Evolutionary conservation across 2,797 vertebrate species (phyloP).

Genomic region (Gadopsis marmoratus): DNA sequence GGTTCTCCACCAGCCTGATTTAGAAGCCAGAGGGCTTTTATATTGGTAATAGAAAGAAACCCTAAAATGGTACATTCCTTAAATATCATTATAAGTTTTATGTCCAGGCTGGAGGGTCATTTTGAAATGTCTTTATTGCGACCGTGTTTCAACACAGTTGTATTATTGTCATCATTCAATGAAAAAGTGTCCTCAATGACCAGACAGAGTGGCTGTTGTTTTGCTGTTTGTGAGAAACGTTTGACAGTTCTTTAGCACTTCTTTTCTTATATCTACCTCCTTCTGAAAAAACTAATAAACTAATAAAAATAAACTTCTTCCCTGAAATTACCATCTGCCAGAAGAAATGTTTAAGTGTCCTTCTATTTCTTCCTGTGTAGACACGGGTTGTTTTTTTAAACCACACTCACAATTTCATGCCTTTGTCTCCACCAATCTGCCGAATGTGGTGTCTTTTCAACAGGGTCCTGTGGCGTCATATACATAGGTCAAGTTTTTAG

Average conservation of each 20-base stretch:
- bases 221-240: background rate
- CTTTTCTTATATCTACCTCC: background rate
- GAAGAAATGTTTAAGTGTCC: background rate
- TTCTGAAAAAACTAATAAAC: background rate
- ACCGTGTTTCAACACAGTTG: background rate
- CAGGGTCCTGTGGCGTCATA: background rate
- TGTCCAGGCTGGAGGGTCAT: background rate
- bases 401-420: background rate
- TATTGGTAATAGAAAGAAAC: background rate
- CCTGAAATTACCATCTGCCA: conserved; percentile 13
- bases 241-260: background rate
- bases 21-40: conserved; percentile 6
- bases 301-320: background rate
- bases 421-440: background rate
- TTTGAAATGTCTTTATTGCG: conserved; percentile 6
- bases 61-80: background rate
- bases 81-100: background rate
- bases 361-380: conserved; percentile 3
- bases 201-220: background rate
- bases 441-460: background rate
- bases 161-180: background rate
- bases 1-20: conserved; percentile 12
- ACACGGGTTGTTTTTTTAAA: background rate
- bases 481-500: background rate
- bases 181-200: background rate